These are phyloP conservation scores for Stenodema calcarata DNA, from an alignment of 2,888 invertebrate genomes.

Conservation along the genomic window DNA sequence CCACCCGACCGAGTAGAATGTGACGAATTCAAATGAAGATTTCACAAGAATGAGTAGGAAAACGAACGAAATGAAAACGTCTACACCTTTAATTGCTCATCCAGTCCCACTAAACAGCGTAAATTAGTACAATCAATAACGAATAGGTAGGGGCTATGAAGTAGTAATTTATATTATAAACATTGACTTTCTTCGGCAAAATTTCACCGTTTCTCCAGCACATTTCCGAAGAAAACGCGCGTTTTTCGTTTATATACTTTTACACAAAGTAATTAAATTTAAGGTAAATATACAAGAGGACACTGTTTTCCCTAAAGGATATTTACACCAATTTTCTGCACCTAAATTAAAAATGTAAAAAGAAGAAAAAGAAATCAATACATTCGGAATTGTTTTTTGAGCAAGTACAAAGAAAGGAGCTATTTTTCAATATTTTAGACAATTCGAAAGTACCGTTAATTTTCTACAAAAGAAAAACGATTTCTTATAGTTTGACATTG, in stretches of 20 bases:
- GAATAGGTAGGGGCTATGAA: background rate
- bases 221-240: background rate
- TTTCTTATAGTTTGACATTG: background rate
- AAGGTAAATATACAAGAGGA: background rate
- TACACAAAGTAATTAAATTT: background rate
- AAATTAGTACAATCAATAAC: slow-evolving; percentile 16
- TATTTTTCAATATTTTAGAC: background rate
- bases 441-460: background rate
- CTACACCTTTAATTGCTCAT: background rate
- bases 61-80: background rate
- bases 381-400: background rate
- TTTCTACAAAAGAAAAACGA: background rate
- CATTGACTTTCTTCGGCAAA: background rate
- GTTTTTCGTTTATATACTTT: background rate
- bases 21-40: too few relatives aligned
- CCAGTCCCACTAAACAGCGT: background rate
- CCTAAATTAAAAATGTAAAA: background rate
- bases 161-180: background rate
- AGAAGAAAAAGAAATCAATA: background rate
- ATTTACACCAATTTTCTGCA: slow-evolving; percentile 14
- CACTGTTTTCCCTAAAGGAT: background rate
- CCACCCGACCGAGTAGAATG: too few relatives aligned
- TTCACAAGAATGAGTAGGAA: background rate
- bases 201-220: background rate
- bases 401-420: background rate